Evolutionary conservation across 2,888 invertebrate genomes (phyloP), one percentile per base, ranked within the genome.

Genomic region (Loripinus fragilis): DNA sequence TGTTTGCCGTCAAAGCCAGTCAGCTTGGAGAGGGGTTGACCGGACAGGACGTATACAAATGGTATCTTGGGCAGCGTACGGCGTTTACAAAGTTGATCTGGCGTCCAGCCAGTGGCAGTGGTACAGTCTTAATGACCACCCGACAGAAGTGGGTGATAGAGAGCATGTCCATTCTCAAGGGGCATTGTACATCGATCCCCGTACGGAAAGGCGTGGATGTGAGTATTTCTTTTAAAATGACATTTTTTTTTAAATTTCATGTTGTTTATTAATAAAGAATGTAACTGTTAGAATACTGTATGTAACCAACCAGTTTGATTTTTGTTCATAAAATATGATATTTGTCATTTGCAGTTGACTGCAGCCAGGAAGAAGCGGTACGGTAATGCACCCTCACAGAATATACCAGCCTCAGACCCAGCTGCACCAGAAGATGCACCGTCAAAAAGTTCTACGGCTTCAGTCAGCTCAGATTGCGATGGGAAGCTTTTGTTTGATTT

Each of bases 1-100:
- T 76, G 71, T 76, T 76, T 55, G 71, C 76, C 42, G 76, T 71
- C 76, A 70, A 75, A 76, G 76, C 76, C 76, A 66, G 30, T 52
- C 76, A 76, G 76, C 66, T 76, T 76, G 71, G 76, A 76, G 76
- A 76, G 76, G 76, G 71, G 76, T 65, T 71, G 76, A 76, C 76
- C 76, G 76, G 76, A 71, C 76, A 76, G 76, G 76, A 76, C 76
- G 71, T 76, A 76, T 71, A 76, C 71, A 60, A 75, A 75, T 69
- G 69, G 45, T 69, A 75, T 70, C 69, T 38, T 38, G 38, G 38
- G 38, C 38, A 38, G 38, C 38, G 38, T 38, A 38, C 12, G 38
- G 38, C 38, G 38, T 38, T 38, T 38, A 38, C 38, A 38, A 38
- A 38, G 38, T 38, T 38, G 38, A 38, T 38, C 38, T 55, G 70